Evolutionary conservation across 2,888 invertebrate species (phyloP).

Genomic region (Platynereis dumerilii): DNA sequence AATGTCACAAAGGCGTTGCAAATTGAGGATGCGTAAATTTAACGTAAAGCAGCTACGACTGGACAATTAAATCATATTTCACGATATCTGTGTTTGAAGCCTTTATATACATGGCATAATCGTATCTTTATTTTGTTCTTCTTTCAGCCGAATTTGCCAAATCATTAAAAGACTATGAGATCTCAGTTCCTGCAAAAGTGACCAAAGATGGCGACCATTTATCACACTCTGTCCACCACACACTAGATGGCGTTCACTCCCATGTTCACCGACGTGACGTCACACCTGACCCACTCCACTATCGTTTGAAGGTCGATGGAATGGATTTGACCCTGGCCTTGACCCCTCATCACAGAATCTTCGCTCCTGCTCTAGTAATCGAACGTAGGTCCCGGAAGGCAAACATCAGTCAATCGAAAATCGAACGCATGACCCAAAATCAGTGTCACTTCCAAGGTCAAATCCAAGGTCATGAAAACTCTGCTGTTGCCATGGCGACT

Average conservation of each 20-base stretch:
- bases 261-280: conserved; percentile 37
- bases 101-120: no score
- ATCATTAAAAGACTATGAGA: conserved; percentile 41
- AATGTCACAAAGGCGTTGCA: no score
- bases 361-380: conserved; percentile 75
- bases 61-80: no score
- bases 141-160: conserved; percentile 47
- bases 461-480: conserved; percentile 74
- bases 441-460: conserved; percentile 81
- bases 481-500: conserved; percentile 79
- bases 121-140: conserved; percentile 22
- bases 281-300: conserved; percentile 41
- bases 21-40: no score
- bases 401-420: conserved; percentile 48
- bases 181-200: conserved; percentile 48
- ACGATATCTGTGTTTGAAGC: no score
- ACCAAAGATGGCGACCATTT: conserved; percentile 44
- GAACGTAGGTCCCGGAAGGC: conserved; percentile 70
- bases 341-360: conserved; percentile 71
- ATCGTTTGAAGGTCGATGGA: conserved; percentile 47
- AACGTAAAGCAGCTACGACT: no score
- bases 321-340: conserved; percentile 60
- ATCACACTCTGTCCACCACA: conserved; percentile 46
- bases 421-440: conserved; percentile 50
- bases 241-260: conserved; percentile 13